phyloP scores from a whole-genome alignment of 1,140 invertebrate genomes.

The Zaprionus inermis region DNA sequence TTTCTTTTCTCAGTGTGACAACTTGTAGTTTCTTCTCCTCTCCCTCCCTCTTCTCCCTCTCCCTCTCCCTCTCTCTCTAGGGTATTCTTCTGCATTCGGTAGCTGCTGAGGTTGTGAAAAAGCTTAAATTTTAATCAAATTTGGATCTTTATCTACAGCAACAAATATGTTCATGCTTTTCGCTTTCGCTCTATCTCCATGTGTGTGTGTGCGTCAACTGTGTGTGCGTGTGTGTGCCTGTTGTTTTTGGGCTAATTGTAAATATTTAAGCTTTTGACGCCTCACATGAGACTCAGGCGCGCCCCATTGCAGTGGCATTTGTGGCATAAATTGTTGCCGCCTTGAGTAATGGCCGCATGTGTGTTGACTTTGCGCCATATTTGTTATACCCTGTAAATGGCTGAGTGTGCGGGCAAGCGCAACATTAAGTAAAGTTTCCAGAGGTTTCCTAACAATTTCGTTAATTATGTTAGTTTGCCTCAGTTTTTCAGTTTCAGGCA shows the following conservation, averaged over 20 bases:
- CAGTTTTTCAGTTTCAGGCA: no score
- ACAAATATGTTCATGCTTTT: slow-evolving; percentile 77
- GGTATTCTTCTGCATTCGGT: slow-evolving; percentile 43
- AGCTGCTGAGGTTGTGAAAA: slow-evolving; percentile 78
- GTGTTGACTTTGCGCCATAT: slow-evolving; percentile 75
- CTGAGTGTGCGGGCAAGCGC: background rate
- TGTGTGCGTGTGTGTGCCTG: slow-evolving; percentile 7
- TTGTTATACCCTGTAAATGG: slow-evolving; percentile 48
- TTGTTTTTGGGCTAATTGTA: slow-evolving; percentile 53
- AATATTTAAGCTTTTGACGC: slow-evolving; percentile 83
- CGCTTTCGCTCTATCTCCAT: slow-evolving; percentile 52
- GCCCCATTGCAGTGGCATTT: slow-evolving; percentile 63
- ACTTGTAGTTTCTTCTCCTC: slow-evolving; percentile 69
- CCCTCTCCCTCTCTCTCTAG: no score
- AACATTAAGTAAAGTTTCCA: no score
- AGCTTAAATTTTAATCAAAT: slow-evolving; percentile 83
- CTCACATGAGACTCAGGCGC: slow-evolving; percentile 54
- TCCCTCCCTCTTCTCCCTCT: background rate
- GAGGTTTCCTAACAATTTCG: no score
- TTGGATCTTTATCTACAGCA: slow-evolving; percentile 78
- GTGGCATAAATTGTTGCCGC: slow-evolving; percentile 74
- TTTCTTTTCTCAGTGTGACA: slow-evolving; percentile 45
- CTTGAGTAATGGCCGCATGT: slow-evolving; percentile 67
- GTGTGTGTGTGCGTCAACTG: background rate
- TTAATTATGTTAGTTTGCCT: no score